Base-by-base conservation (phyloP, 2,797 vertebrate species). In the Amniataba percoides region DNA sequence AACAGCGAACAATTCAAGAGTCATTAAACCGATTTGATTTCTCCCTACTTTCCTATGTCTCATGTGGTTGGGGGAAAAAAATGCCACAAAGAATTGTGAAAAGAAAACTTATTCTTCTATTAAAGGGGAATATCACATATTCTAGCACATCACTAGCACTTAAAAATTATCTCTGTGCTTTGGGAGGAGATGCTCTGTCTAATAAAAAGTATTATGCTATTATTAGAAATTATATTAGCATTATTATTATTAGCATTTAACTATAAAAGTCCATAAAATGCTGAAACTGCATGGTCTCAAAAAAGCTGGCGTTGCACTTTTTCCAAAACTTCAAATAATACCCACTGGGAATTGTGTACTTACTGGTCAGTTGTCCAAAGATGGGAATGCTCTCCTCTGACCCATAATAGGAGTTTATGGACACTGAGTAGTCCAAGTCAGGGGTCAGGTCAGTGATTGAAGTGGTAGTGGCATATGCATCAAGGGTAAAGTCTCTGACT, bases 341-440 rank as follows among this genome's bases (percentile, higher is more conserved):
- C 5, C 25, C 36, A 12, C 3, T 12, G 12, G 39, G 0, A 69
- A 64, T 25, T 18, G 12, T 78, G n/a, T 55, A 95, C 98, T 97
- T 96, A 99, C 98, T 99, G 92, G 98, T 99, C 78, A 99, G 87
- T 80, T 99, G 97, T 77, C 98, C 98, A 95, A 97, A 97, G 87
- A 99, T 97, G 81, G 97, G 96, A 82, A 98, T 92, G 86, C 98
- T 99, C 92, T 99, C 98, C 80, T 99, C 97, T 75, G 84, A 84
- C 64, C 96, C 93, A 77, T 96, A 67, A 87, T 92, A 99, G 62
- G 98, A 97, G 93, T 89, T 90, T 92, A 99, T 97, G 82, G 97
- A 97, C 81, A 99, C 97, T 14, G 96, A 92, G 85, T 99, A 99
- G 78, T 98, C 97, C 93, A 95, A 11, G 86, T 97, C 97, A 92